Conservation (phyloP, 2,888 invertebrate genomes). For the Eupithecia subumbrata region DNA sequence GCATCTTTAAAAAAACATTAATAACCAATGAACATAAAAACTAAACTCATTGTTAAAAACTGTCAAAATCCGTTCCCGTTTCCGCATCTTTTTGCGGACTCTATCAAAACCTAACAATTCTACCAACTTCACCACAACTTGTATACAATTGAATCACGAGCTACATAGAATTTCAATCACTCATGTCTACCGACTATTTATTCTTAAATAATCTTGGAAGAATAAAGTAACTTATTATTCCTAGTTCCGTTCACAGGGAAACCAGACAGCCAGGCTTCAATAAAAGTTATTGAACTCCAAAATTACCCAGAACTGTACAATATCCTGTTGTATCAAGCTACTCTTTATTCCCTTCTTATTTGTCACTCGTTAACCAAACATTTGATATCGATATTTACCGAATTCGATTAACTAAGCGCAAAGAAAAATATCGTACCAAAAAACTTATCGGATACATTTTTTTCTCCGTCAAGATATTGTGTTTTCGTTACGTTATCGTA, state of each 20-base stretch:
- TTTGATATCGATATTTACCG: conserved; percentile 65
- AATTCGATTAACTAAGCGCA: conserved; percentile 71
- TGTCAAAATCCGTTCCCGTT: no score
- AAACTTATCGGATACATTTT: conserved; percentile 64
- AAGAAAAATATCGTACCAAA: conserved; percentile 71
- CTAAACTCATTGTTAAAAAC: not conserved
- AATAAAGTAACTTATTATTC: not conserved
- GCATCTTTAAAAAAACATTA: not conserved
- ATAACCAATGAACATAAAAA: no score
- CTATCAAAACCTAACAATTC: not conserved
- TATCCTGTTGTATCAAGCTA: conserved; percentile 33
- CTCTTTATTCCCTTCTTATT: conserved; percentile 35
- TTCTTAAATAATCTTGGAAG: not conserved
- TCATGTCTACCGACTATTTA: not conserved
- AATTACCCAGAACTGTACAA: conserved; percentile 19
- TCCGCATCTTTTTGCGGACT: not conserved
- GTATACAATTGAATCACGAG: not conserved
- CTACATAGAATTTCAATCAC: not conserved
- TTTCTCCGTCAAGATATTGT: conserved; percentile 71
- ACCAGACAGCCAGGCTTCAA: conserved; percentile 1
- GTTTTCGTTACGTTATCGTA: conserved; percentile 73
- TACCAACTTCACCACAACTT: not conserved
- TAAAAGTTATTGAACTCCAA: conserved; percentile 17
- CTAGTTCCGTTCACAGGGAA: not conserved
- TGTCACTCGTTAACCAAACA: conserved; percentile 37